phyloP scores from a whole-genome alignment of 1,140 invertebrate genomes.

The Dreissena rostriformis region DNA sequence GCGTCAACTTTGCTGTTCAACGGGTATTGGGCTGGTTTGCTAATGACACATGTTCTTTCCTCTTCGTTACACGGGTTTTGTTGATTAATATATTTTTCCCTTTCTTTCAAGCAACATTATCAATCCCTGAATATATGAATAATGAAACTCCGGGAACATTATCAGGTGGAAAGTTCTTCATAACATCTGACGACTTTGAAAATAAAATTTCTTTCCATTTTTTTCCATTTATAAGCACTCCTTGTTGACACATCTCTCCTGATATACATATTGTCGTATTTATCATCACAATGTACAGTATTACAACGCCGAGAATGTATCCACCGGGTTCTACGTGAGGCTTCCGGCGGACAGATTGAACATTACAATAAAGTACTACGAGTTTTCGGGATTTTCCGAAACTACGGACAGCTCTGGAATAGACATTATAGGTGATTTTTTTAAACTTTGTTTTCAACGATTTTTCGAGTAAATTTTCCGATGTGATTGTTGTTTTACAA shows the following conservation, averaged over 20 bases:
- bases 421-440: not conserved
- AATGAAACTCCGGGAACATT: too few relatives aligned
- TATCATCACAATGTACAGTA: not conserved
- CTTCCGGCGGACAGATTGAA: not conserved
- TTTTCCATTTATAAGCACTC: not conserved
- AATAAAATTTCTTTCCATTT: not conserved
- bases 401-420: not conserved
- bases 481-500: too few relatives aligned
- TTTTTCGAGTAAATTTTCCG: too few relatives aligned
- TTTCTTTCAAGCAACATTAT: too few relatives aligned
- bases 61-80: not conserved
- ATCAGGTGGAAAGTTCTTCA: too few relatives aligned
- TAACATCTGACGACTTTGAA: too few relatives aligned
- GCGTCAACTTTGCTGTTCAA: constrained; percentile 28
- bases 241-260: not conserved
- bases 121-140: too few relatives aligned
- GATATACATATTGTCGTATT: not conserved
- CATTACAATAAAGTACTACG: constrained; percentile 17
- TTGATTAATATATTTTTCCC: too few relatives aligned
- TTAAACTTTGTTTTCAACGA: too few relatives aligned
- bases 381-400: constrained; percentile 19
- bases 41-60: not conserved
- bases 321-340: constrained; percentile 19
- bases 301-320: constrained; percentile 36
- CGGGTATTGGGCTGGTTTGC: not conserved